Percentiles rank a stretch among this genome's conserved stretches.
These are phyloP conservation scores for Muscicapa striata DNA, from an alignment of 2,797 vertebrate species.

Conservation along the genomic window DNA sequence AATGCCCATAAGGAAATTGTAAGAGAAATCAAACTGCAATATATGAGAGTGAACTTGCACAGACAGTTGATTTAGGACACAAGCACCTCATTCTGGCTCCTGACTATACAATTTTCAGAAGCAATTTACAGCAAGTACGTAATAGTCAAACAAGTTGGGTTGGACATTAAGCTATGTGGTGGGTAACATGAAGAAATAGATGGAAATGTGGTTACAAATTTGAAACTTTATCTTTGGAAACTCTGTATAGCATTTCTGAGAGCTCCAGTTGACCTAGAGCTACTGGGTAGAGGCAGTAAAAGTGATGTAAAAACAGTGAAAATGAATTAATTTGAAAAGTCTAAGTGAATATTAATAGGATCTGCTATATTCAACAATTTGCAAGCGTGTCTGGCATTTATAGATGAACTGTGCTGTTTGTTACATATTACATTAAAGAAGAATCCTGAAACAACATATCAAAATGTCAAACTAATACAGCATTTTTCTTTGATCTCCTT, in stretches of 20 bases:
- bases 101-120: neutral
- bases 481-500: conserved; percentile 44
- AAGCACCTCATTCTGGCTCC: neutral
- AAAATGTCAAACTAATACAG: conserved; percentile 43
- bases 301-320: conserved; percentile 18
- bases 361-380: conserved; percentile 14
- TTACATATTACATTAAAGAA: conserved; percentile 53
- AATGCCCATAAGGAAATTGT: conserved; percentile 18
- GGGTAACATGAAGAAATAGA: neutral
- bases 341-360: conserved; percentile 50
- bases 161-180: neutral
- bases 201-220: neutral
- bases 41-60: neutral
- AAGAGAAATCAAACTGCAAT: neutral
- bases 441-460: conserved; percentile 35
- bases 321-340: conserved; percentile 36
- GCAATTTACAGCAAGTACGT: neutral
- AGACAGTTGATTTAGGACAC: neutral
- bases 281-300: neutral
- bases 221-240: conserved; percentile 23
- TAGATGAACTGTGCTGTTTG: conserved; percentile 51
- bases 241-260: neutral
- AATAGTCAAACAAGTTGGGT: neutral
- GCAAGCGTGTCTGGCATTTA: conserved; percentile 43
- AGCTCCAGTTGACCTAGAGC: conserved; percentile 9